Base-by-base conservation (phyloP, 2,888 invertebrate genomes). In the Hypselothyrea guttata region DNA sequence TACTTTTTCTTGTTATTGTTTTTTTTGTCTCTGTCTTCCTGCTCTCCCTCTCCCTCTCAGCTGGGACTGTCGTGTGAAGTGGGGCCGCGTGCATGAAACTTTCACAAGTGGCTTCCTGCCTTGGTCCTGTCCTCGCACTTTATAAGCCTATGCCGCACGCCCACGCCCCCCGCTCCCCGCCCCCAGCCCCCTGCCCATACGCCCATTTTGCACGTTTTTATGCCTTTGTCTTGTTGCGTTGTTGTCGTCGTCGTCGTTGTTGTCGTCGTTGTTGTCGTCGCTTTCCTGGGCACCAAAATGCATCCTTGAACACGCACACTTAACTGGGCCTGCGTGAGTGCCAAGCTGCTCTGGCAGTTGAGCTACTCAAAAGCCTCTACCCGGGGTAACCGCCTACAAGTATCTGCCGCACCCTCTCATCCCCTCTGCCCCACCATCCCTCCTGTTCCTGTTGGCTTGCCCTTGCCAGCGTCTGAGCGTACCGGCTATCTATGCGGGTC, bases 21-120 rank as follows among this genome's bases (percentile, higher is more conserved):
- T 30, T 51, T 30, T 18, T 33, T 13, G 18, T 11, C 34, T 28
- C 46, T 5, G 7, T 42, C 30, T 13, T 27, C 11, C 15, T 12
- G 7, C 13, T 11, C 15, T 15, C 28, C 4, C n/a, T 11, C 8
- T 8, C 9, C 37, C 44, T 38, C 41, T 35, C 48, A 31, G 59
- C 53, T 58, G 58, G 52, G 22, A 22, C 68, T 75, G 85, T 79
- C 83, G 83, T 84, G 85, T 84, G 85, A 79, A 79, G 78, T 84
- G 85, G 85, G 79, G 72, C 83, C 79, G 83, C 83, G 85, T 79
- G 85, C 83, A 84, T 84, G 79, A 85, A 85, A 79, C 84, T 85
- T 81, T 85, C 79, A 79, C 85, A 78, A 84, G 78, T 84, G 79
- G 84, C 79, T 81, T 81, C 76, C 79, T 81, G 79, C 75, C 82